Conservation (phyloP, 2,888 invertebrate species). For the Chaetoderma sp. region DNA sequence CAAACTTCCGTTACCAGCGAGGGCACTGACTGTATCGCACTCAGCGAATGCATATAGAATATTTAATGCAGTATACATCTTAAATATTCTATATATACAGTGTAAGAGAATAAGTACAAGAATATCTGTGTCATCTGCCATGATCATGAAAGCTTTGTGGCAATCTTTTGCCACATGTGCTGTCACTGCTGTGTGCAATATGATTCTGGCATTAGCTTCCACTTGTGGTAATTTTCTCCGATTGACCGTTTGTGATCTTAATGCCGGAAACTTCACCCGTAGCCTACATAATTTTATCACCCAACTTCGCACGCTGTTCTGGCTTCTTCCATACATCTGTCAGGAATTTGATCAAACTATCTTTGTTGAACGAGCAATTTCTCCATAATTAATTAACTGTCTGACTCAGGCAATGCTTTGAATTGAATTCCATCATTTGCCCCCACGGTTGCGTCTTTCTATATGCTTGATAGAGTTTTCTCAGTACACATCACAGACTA, state of each 20-base stretch:
- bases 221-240: conserved; percentile 17
- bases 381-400: not conserved
- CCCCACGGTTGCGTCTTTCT: conserved; percentile 24
- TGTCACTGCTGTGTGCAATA: conserved; percentile 36
- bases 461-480: conserved; percentile 31
- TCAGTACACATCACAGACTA: conserved; percentile 15
- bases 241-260: not conserved
- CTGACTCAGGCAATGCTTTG: not conserved
- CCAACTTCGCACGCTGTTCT: not conserved
- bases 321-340: conserved; percentile 22
- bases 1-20: conserved; percentile 12
- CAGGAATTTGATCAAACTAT: conserved; percentile 24
- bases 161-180: conserved; percentile 28
- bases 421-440: not conserved
- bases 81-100: too few species aligned
- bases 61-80: conserved; percentile 16
- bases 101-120: too few species aligned
- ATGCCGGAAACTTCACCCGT: not conserved
- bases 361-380: conserved; percentile 11
- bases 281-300: not conserved
- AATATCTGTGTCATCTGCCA: too few species aligned
- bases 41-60: conserved; percentile 24
- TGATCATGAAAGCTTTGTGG: conserved; percentile 26
- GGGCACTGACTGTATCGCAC: conserved; percentile 23
- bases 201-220: conserved; percentile 35